Evolutionary conservation across 1,140 invertebrate genomes (phyloP).

Genomic region (Papilio aristodemus): DNA sequence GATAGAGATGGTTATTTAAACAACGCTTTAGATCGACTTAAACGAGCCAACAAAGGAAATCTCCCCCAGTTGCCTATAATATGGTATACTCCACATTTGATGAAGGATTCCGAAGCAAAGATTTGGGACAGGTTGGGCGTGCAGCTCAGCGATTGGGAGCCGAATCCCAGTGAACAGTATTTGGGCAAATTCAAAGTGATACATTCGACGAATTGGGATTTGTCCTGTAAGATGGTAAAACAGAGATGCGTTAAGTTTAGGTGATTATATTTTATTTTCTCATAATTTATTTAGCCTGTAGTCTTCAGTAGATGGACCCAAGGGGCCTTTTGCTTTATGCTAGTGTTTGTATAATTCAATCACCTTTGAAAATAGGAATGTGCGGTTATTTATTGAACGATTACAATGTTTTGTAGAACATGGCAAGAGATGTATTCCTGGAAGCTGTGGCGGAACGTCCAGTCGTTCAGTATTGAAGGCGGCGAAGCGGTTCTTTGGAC

Average conservation of each 20-base stretch:
- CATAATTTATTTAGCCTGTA: not conserved
- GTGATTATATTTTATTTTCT: conserved; percentile 36
- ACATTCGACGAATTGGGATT: conserved; percentile 87
- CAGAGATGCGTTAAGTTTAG: conserved; percentile 83
- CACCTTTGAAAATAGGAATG: too few species aligned
- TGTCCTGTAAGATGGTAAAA: conserved; percentile 86
- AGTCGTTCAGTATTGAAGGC: conserved; percentile 81
- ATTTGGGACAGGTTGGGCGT: conserved; percentile 81
- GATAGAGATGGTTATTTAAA: conserved; percentile 84
- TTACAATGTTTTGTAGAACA: conserved; percentile 66
- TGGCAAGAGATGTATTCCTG: conserved; percentile 89
- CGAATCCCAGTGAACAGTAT: conserved; percentile 57
- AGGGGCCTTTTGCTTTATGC: not conserved
- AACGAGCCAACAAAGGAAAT: conserved; percentile 81
- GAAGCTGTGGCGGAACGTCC: conserved; percentile 81
- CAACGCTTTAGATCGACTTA: conserved; percentile 80
- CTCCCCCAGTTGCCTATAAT: conserved; percentile 67
- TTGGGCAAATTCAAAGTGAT: conserved; percentile 84
- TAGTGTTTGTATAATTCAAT: too few species aligned
- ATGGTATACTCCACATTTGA: conserved; percentile 54
- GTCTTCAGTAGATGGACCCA: too few species aligned
- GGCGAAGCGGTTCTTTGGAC: conserved; percentile 87
- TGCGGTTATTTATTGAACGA: not conserved
- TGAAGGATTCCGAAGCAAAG: conserved; percentile 44
- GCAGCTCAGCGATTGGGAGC: conserved; percentile 80